Evolutionary conservation across 2,113 vertebrate genomes (phyloP), one percentile per base, ranked within the genome.

Genomic region (Engraulis encrasicolus): DNA sequence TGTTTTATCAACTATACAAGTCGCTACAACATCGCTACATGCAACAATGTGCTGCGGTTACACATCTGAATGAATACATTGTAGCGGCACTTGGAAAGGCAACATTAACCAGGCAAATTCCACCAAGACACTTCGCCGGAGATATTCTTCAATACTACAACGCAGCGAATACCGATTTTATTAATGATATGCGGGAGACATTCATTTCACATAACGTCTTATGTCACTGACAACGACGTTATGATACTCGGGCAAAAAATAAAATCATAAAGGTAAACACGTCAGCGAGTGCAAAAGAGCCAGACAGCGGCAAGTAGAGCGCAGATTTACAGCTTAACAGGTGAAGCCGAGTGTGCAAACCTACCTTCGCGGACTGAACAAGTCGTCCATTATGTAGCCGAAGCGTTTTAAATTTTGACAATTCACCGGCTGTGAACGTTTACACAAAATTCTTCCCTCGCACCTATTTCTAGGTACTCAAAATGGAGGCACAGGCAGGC

Each of bases 401-500:
- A 92, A 95, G 87, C 81, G 87, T 84, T 87, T 77, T 94, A 86
- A 74, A 86, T 89, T 90, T 34, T 92, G 92, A 92, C 93, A 93
- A 90, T 84, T 86, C 83, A 88, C 87, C 90, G 77, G 40, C 48
- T 84, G 38, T 31, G 89, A 88, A 88, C 84, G 91, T 83, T 87
- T 90, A 86, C 81, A 86, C 84, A 83, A 91, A n/a, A 94, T 93
- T 94, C 93, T 88, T 88, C 88, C 86, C 89, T 91, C 95, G 89
- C 94, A 54, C 92, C 92, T 92, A 88, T 90, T 86, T 89, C 81
- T 90, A 92, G 93, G 95, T 95, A 92, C 96, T 96, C 97, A 99
- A 99, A 98, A 99, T 99, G 98, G 98, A 98, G 97, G 97, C 95
- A 92, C 96, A 93, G 95, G 96, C 96, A 96, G 95, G 96, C 96